phyloP scores from a whole-genome alignment of 2,797 vertebrate genomes.

The Rhodeus uyekii region DNA sequence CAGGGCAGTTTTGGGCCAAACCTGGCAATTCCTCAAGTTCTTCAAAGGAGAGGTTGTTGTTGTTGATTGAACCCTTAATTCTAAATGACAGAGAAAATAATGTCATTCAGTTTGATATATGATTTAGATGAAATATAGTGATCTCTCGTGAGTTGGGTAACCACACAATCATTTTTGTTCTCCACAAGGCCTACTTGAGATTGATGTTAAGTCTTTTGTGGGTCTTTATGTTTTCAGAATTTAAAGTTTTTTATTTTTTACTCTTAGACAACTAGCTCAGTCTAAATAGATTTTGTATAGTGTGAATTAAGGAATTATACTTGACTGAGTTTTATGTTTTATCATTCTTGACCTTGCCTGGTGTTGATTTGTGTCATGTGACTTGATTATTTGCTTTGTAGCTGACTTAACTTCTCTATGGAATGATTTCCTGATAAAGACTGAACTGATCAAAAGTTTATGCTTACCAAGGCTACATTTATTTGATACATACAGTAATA shows the following conservation, averaged over 20 bases:
- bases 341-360: background rate
- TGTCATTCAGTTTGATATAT: background rate
- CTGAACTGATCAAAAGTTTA: background rate
- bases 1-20: background rate
- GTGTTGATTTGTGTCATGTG: background rate
- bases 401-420: too few species aligned
- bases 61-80: constrained; percentile 27
- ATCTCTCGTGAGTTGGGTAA: background rate
- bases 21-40: constrained; percentile 5
- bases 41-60: background rate
- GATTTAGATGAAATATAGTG: background rate
- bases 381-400: background rate
- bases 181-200: background rate
- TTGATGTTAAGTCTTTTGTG: background rate
- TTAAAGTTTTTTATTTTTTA: background rate
- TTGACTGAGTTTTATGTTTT: background rate
- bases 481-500: background rate
- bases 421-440: background rate
- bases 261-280: background rate
- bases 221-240: background rate
- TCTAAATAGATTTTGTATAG: background rate
- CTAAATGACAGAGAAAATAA: constrained; percentile 18
- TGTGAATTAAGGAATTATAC: background rate
- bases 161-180: background rate
- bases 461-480: background rate